These are phyloP conservation scores for Pecten maximus DNA, from an alignment of 2,888 invertebrate genomes.

Conservation along the genomic window DNA sequence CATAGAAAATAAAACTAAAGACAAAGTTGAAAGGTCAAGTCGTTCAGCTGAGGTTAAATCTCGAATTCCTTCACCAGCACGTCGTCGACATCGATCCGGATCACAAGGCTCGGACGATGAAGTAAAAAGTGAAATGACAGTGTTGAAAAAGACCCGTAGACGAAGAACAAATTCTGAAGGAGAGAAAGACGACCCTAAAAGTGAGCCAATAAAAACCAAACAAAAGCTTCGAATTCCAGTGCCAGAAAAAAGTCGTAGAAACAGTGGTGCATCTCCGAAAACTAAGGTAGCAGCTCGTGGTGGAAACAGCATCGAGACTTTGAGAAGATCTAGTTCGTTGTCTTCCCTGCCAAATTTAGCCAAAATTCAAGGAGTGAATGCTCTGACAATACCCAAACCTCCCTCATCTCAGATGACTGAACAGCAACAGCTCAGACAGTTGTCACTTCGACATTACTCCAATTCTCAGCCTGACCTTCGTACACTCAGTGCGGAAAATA, in stretches of 20 bases:
- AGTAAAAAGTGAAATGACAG: slow-evolving; percentile 27
- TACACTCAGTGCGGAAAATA: slow-evolving; percentile 31
- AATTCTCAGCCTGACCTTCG: slow-evolving; percentile 52
- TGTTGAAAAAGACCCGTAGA: neutral
- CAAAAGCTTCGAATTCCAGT: slow-evolving; percentile 39
- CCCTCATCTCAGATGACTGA: slow-evolving; percentile 48
- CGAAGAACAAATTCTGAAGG: slow-evolving; percentile 15
- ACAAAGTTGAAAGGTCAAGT: neutral
- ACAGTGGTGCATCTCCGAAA: neutral
- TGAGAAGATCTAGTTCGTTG: slow-evolving; percentile 55
- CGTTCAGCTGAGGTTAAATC: neutral
- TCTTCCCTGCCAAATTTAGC: slow-evolving; percentile 54
- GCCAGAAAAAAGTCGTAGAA: slow-evolving; percentile 35
- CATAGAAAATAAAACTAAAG: neutral
- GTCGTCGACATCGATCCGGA: neutral
- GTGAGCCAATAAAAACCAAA: slow-evolving; percentile 36
- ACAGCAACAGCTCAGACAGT: slow-evolving; percentile 41
- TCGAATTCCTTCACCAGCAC: neutral
- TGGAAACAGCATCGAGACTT: slow-evolving; percentile 22
- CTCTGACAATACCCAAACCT: slow-evolving; percentile 47
- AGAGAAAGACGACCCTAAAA: slow-evolving; percentile 33
- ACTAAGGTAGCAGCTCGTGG: neutral
- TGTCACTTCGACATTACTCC: slow-evolving; percentile 49
- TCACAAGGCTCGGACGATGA: neutral
- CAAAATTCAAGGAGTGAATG: slow-evolving; percentile 51